These are phyloP conservation scores for Rhinogobius similis DNA, from an alignment of 2,113 vertebrate species.

Conservation along the genomic window DNA sequence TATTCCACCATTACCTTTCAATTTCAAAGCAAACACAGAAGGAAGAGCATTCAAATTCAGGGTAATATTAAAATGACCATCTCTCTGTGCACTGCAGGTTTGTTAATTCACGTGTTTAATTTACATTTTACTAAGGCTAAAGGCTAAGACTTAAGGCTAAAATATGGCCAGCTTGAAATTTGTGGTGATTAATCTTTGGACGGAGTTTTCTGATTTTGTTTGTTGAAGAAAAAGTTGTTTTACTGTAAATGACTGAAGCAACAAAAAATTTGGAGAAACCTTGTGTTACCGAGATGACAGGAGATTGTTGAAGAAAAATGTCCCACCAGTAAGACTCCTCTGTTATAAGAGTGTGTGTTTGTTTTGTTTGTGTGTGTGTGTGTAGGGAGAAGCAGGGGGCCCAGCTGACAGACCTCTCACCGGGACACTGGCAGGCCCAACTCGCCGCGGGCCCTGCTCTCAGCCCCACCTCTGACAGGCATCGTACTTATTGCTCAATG, in stretches of 20 bases:
- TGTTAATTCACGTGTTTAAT: too few species aligned
- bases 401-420: slow-evolving; percentile 82
- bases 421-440: slow-evolving; percentile 83
- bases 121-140: neutral
- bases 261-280: neutral
- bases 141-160: too few species aligned
- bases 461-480: slow-evolving; percentile 88
- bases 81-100: neutral
- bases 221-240: neutral
- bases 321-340: slow-evolving; percentile 26
- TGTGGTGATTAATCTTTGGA: neutral
- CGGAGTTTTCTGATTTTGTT: neutral
- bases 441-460: slow-evolving; percentile 86
- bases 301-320: slow-evolving; percentile 15
- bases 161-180: neutral
- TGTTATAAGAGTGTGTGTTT: slow-evolving; percentile 23
- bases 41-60: too few species aligned
- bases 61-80: neutral
- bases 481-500: slow-evolving; percentile 93
- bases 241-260: neutral
- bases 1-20: too few species aligned
- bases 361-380: slow-evolving; percentile 53
- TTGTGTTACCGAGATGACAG: neutral
- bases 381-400: slow-evolving; percentile 55
- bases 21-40: neutral